A percentile compares a stretch with the other conserved stretches of the same genome.
phyloP scores from a whole-genome alignment of 1,140 invertebrate genomes.

The Hydropsyche tenuis region DNA sequence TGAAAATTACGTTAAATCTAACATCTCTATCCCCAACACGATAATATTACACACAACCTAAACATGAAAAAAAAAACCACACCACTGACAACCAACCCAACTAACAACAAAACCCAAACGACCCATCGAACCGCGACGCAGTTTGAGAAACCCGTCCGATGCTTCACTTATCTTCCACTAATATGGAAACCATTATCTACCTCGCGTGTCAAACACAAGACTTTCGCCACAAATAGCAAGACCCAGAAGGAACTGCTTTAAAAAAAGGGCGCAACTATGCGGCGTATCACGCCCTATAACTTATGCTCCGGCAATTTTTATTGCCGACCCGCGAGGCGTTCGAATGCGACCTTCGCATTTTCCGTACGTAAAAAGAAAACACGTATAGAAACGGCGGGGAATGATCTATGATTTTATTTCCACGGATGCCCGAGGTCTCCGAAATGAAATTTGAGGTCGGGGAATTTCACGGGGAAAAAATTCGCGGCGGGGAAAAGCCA shows the following conservation, averaged over 20 bases:
- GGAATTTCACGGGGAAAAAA: no score
- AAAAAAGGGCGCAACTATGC: slow-evolving; percentile 26
- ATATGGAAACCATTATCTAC: slow-evolving; percentile 40
- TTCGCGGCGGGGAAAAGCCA: no score
- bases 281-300: slow-evolving; percentile 26
- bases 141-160: background rate
- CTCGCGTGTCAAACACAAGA: slow-evolving; percentile 41
- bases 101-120: no score
- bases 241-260: slow-evolving; percentile 27
- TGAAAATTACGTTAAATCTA: no score
- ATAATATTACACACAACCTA: no score
- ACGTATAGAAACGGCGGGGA: no score
- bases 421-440: background rate
- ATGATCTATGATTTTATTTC: no score
- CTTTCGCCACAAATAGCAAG: slow-evolving; percentile 24
- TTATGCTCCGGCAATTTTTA: slow-evolving; percentile 37
- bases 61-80: no score
- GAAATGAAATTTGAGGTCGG: no score
- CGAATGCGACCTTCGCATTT: slow-evolving; percentile 21
- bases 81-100: no score
- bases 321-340: background rate
- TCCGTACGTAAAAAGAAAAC: background rate
- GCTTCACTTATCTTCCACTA: slow-evolving; percentile 30
- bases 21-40: no score
- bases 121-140: background rate